Conservation (phyloP, 2,113 vertebrate species). For the Lates calcarifer region DNA sequence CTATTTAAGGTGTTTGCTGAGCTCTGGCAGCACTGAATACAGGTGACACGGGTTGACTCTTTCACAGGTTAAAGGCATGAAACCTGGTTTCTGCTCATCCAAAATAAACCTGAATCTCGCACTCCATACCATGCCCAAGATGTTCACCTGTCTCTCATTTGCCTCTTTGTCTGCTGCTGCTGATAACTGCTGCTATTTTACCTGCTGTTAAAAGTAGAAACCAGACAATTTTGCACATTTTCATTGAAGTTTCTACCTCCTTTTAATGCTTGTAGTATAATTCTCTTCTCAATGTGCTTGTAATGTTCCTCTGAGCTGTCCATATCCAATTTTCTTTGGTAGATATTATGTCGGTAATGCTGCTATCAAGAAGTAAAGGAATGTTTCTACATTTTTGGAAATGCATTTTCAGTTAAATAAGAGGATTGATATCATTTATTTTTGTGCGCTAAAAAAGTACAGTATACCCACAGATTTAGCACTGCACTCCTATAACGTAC, state of each 20-base stretch:
- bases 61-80: slow-evolving; percentile 9
- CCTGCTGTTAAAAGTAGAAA: background rate
- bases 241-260: background rate
- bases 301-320: background rate
- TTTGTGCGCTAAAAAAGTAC: too few relatives aligned
- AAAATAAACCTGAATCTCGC: slow-evolving; percentile 3
- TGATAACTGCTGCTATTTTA: background rate
- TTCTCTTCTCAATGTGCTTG: background rate
- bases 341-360: background rate
- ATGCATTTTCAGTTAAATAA: too few relatives aligned
- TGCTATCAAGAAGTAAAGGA: background rate
- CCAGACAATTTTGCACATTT: background rate
- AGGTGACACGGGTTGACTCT: background rate
- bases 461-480: too few relatives aligned
- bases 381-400: too few relatives aligned
- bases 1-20: background rate
- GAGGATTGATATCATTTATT: too few relatives aligned
- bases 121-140: background rate
- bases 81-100: background rate
- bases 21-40: background rate
- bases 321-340: too few relatives aligned
- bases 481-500: too few relatives aligned
- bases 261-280: background rate
- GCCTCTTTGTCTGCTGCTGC: background rate
- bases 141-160: background rate